These are phyloP conservation scores for Colossoma macropomum DNA, from an alignment of 2,113 vertebrate species.

Conservation along the genomic window DNA sequence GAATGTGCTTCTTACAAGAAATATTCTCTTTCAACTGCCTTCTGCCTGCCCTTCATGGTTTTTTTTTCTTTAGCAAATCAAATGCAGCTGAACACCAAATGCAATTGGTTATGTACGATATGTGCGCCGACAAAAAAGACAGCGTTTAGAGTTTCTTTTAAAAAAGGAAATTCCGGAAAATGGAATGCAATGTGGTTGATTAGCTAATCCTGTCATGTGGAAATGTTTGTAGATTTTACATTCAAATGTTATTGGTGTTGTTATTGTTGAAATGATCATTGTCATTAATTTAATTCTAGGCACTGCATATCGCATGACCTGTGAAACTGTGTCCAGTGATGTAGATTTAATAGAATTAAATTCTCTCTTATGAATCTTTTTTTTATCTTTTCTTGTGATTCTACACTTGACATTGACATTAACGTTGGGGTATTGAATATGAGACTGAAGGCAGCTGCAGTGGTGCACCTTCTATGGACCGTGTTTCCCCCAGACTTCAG, in stretches of 20 bases:
- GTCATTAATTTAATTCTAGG: constrained; percentile 80
- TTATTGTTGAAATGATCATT: constrained; percentile 62
- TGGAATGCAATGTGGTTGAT: constrained; percentile 85
- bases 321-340: constrained; percentile 87
- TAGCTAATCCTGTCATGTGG: constrained; percentile 83
- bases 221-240: constrained; percentile 70
- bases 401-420: neutral
- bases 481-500: too few species aligned
- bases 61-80: constrained; percentile 38
- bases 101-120: constrained; percentile 64
- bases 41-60: constrained; percentile 6
- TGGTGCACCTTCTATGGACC: too few species aligned
- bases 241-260: constrained; percentile 79
- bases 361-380: constrained; percentile 25
- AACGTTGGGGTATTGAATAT: too few species aligned
- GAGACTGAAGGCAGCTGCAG: too few species aligned
- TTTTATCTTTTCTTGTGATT: neutral
- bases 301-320: constrained; percentile 91
- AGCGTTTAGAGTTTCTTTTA: constrained; percentile 88
- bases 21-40: constrained; percentile 43
- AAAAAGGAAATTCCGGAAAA: constrained; percentile 70
- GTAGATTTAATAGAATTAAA: constrained; percentile 92
- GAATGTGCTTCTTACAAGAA: constrained; percentile 84
- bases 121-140: constrained; percentile 81
- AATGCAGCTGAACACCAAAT: constrained; percentile 63